Evolutionary conservation across 1,140 invertebrate genomes (phyloP).

Genomic region (Bombus difficillimus): DNA sequence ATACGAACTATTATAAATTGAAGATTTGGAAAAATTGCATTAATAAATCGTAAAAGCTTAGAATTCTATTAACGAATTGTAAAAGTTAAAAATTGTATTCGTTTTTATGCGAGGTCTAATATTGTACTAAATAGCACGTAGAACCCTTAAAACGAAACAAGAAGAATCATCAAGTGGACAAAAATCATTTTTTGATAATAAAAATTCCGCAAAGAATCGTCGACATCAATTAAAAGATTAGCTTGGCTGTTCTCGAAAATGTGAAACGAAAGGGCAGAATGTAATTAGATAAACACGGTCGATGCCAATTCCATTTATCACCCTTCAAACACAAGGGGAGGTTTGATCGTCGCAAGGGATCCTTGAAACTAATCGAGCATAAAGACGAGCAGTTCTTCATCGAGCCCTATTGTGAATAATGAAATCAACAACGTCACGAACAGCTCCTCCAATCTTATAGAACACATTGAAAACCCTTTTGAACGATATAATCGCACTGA

Average conservation of each 20-base stretch:
- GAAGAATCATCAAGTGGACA: background rate
- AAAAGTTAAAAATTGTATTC: no score
- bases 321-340: background rate
- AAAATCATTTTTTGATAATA: background rate
- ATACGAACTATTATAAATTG: no score
- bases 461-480: background rate
- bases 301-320: slow-evolving; percentile 10
- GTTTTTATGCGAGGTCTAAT: no score
- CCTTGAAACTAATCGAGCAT: slow-evolving; percentile 16
- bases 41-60: background rate
- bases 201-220: background rate
- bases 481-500: no score
- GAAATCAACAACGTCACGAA: slow-evolving; percentile 2
- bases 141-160: background rate
- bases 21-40: background rate
- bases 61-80: no score
- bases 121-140: background rate
- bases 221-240: slow-evolving; percentile 7
- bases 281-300: slow-evolving; percentile 16
- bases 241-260: no score
- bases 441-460: background rate
- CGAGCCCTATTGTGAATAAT: background rate
- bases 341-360: background rate
- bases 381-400: background rate
- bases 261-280: background rate